Evolutionary conservation across 2,797 vertebrate genomes (phyloP), one percentile per base, ranked within the genome.

Genomic region (Characodon lateralis): DNA sequence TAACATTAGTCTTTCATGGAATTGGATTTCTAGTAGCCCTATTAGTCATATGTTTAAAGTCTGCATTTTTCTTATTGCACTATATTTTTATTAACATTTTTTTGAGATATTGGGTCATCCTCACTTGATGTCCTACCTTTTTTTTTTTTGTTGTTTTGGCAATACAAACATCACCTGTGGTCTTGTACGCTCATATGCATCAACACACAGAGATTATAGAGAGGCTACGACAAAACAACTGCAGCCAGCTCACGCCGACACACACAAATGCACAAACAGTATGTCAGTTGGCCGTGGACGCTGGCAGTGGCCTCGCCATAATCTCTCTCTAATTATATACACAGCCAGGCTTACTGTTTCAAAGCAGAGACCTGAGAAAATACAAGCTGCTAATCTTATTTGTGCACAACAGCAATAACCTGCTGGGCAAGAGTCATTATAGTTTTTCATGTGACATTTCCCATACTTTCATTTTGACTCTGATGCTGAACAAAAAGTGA

Each of bases 371-470:
- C 91, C 91, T 94, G 91, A 92, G 91, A 91, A 92, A 92, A 95
- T 93, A 93, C 91, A 92, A 89, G 86, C 88, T 87, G 89, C 93
- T 95, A 95, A 95, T 95, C 93, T 93, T 94, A 91, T 94, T 94
- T 95, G 87, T 91, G 92, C 94, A 95, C 88, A 86, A 81, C 48
- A 28, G 77, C 89, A 91, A 90, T 90, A 90, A 90, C 88, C 89
- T 93, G 89, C 74, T 74, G 80, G 73, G 82, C 24, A 80, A 83
- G 81, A 73, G 53, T 73, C 53, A 73, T 73, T 73, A 79, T 50
- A 55, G 43, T 50, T 16, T 73, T 16, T 73, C n/a, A 61, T 69
- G 72, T 59, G 72, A 73, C 13, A 58, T 79, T 79, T 55, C 24
- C 28, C 55, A 26, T 26, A 10, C 66, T 58, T 68, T 56, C 20